Conservation (phyloP, 2,888 invertebrate genomes). For the Eilema caniola region DNA sequence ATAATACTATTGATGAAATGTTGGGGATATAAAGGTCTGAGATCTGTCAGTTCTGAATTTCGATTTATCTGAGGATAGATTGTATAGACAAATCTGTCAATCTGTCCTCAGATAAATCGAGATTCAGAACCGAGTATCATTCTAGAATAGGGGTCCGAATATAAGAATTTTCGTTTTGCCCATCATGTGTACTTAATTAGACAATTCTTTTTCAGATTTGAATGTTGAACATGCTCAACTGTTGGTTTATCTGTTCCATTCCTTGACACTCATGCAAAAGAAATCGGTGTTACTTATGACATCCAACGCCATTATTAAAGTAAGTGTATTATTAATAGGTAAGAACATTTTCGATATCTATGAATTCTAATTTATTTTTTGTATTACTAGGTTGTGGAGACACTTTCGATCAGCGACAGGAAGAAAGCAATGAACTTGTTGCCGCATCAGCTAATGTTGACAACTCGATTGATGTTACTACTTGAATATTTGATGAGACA, state of each 20-base stretch:
- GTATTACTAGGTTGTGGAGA: conserved; percentile 75
- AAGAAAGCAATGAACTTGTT: conserved; percentile 72
- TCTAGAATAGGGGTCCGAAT: no score
- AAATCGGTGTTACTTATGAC: conserved; percentile 96
- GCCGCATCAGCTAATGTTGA: conserved; percentile 91
- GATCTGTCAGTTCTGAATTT: no score
- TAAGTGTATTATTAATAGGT: conserved; percentile 46
- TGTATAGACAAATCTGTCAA: no score
- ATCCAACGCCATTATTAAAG: conserved; percentile 89
- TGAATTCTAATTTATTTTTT: background rate
- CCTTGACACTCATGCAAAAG: conserved; percentile 98
- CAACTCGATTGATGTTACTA: conserved; percentile 94
- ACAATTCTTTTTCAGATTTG: conserved; percentile 88
- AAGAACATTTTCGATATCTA: background rate
- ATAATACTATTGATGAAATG: no score
- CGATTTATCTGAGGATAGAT: no score
- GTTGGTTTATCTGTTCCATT: conserved; percentile 97
- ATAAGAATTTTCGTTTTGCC: no score
- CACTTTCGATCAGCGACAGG: conserved; percentile 75
- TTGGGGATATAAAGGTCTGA: no score
- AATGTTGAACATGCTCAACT: conserved; percentile 98
- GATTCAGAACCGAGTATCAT: no score
- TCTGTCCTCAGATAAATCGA: no score
- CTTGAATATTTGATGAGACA: conserved; percentile 98
- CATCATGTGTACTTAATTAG: no score